These are phyloP conservation scores for Cebus imitator DNA, from an alignment of 2,113 vertebrate species.

Conservation along the genomic window DNA sequence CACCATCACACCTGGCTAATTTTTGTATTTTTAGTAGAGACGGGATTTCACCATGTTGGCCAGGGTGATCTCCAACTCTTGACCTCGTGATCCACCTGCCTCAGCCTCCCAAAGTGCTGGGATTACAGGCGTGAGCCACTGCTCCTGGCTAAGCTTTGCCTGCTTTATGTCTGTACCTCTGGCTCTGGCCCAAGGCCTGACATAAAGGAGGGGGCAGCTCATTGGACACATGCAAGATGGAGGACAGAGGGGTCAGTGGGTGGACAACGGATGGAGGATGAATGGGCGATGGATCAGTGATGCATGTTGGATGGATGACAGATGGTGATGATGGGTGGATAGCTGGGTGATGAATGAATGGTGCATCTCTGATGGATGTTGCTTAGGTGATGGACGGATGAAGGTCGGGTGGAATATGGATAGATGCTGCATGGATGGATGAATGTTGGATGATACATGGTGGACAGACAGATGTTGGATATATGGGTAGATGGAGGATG, in stretches of 20 bases:
- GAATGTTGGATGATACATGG: not conserved
- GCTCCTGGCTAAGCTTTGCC: too few species aligned
- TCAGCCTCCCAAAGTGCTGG: too few species aligned
- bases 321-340: not conserved
- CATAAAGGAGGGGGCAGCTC: not conserved
- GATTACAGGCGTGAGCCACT: too few species aligned
- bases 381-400: not conserved
- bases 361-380: not conserved
- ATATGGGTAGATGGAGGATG: not conserved
- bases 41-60: too few species aligned
- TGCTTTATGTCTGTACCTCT: not conserved
- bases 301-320: not conserved
- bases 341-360: accelerated
- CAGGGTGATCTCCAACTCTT: too few species aligned
- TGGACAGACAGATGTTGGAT: not conserved
- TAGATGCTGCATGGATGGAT: not conserved
- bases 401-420: not conserved
- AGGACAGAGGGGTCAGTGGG: not conserved
- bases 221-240: not conserved
- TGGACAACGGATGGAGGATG: not conserved
- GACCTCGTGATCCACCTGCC: too few species aligned
- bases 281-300: not conserved
- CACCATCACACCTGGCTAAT: too few species aligned
- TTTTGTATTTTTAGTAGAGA: too few species aligned
- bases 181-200: not conserved